Conservation (phyloP, 2,797 vertebrate species). For the Urophycis tenuis region DNA sequence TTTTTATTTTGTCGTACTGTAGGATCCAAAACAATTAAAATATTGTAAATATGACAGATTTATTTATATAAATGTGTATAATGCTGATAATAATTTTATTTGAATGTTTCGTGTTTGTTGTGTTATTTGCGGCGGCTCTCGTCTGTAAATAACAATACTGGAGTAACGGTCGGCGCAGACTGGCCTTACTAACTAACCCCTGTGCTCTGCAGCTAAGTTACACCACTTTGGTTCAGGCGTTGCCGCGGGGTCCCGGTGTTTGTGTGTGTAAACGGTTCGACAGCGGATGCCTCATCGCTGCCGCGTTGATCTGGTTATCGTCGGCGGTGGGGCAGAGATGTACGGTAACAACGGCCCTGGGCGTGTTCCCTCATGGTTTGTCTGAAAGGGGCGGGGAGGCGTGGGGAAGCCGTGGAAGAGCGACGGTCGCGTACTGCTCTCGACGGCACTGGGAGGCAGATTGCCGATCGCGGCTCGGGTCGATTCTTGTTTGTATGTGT, state of each 20-base stretch:
- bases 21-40: conserved; percentile 49
- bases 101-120: conserved; percentile 36
- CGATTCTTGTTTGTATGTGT: conserved; percentile 8
- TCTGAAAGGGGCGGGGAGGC: not conserved
- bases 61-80: conserved; percentile 61
- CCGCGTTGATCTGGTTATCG: not conserved
- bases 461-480: conserved; percentile 16
- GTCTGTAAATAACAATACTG: not conserved
- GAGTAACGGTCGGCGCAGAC: not conserved
- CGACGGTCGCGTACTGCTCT: not conserved
- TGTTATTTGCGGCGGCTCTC: conserved; percentile 15
- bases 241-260: conserved; percentile 4
- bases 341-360: not conserved
- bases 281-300: conserved; percentile 2
- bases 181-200: not conserved
- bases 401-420: not conserved
- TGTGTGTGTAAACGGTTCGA: conserved; percentile 7
- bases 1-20: conserved; percentile 42
- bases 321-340: not conserved
- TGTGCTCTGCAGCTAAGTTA: conserved; percentile 29
- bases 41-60: conserved; percentile 59
- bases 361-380: conserved; percentile 6
- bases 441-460: not conserved
- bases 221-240: conserved; percentile 30
- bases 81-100: not conserved